A percentile compares a stretch with the other conserved stretches of the same genome.
phyloP scores from a whole-genome alignment of 2,797 vertebrate species.

The Argentina silus region DNA sequence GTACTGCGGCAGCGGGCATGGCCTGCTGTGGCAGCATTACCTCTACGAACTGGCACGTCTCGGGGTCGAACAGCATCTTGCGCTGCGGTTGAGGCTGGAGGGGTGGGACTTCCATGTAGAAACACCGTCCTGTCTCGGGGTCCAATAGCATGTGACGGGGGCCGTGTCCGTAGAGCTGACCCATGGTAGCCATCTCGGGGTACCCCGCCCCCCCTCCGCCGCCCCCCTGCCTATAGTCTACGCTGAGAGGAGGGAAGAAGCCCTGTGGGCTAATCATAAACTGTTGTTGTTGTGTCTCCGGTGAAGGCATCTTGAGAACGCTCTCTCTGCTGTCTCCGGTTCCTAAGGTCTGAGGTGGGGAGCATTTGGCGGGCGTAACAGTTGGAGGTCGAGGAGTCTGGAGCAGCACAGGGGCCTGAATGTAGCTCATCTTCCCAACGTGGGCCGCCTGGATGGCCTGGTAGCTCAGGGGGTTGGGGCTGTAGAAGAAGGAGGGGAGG shows the following conservation, averaged over 20 bases:
- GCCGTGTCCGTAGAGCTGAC: constrained; percentile 11
- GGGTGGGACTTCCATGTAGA: constrained; percentile 76
- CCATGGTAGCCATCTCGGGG: constrained; percentile 53
- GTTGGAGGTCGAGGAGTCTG: constrained; percentile 32
- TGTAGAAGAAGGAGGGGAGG: constrained; percentile 61
- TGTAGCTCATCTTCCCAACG: constrained; percentile 43
- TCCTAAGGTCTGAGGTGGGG: background rate
- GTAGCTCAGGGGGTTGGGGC: constrained; percentile 33
- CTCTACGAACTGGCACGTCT: constrained; percentile 87
- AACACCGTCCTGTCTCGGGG: constrained; percentile 79
- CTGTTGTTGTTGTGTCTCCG: constrained; percentile 30
- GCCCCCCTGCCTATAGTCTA: constrained; percentile 7
- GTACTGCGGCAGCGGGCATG: constrained; percentile 58
- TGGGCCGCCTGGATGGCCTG: constrained; percentile 17
- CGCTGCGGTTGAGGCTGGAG: constrained; percentile 75
- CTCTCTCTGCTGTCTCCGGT: constrained; percentile 25
- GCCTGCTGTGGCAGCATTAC: constrained; percentile 79
- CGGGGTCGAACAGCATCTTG: constrained; percentile 86
- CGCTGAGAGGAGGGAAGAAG: constrained; percentile 31
- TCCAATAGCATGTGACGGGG: constrained; percentile 77
- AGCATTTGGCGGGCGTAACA: constrained; percentile 11
- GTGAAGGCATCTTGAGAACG: background rate
- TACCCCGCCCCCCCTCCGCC: constrained; percentile 23
- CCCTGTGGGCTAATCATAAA: constrained; percentile 39
- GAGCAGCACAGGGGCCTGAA: constrained; percentile 52